Evolutionary conservation across 2,113 vertebrate species (phyloP).

Genomic region (Centropristis striata): DNA sequence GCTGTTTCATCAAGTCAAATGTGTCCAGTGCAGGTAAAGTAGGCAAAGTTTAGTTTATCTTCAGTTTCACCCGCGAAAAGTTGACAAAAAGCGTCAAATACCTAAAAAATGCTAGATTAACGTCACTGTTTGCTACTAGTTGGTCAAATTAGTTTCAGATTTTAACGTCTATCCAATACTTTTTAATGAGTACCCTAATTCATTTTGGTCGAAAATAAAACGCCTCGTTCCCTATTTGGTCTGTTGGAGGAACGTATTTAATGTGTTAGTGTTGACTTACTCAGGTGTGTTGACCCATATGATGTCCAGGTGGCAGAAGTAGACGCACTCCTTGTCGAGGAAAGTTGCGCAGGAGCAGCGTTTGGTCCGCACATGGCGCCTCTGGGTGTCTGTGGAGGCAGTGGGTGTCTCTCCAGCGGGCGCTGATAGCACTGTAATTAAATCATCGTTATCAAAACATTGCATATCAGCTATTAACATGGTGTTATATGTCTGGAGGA

Average conservation of each 20-base stretch:
- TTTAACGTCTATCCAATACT: not conserved
- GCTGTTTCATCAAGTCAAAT: not conserved
- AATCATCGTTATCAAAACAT: constrained; percentile 39
- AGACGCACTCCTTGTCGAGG: constrained; percentile 96
- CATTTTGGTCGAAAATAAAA: not conserved
- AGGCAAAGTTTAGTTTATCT: not conserved
- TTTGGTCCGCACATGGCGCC: constrained; percentile 85
- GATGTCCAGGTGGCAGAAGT: constrained; percentile 99
- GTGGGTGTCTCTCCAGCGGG: constrained; percentile 36
- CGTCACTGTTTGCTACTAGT: not conserved
- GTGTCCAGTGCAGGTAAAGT: no score
- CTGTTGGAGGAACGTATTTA: not conserved
- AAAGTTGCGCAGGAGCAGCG: constrained; percentile 95
- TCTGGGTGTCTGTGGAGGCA: constrained; percentile 47
- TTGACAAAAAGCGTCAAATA: not conserved
- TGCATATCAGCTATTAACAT: not conserved
- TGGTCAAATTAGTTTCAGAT: no score
- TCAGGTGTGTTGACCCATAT: constrained; percentile 99
- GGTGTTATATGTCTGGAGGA: no score
- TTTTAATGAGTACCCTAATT: not conserved
- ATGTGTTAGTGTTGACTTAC: constrained; percentile 82
- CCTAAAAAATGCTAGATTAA: not conserved
- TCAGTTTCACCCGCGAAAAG: not conserved
- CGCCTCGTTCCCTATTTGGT: not conserved
- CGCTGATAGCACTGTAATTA: constrained; percentile 60